These are phyloP conservation scores for Sebastes itinus DNA, from an alignment of 2,797 vertebrate species.

Conservation along the genomic window DNA sequence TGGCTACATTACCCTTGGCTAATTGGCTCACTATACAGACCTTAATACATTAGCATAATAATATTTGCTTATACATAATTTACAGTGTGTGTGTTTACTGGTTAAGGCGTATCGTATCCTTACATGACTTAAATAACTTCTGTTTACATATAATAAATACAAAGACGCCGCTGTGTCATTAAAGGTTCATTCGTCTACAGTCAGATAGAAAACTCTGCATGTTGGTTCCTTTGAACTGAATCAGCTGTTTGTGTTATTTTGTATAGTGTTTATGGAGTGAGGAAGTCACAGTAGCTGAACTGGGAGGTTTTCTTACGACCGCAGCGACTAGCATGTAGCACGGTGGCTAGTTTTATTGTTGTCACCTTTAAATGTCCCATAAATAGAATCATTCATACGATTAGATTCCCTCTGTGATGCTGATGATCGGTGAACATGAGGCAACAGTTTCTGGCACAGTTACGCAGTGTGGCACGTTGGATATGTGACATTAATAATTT, in stretches of 20 bases:
- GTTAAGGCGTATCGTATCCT: conserved; percentile 79
- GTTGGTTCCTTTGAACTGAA: neutral
- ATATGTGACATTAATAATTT: neutral
- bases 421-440: conserved; percentile 33
- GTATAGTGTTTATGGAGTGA: neutral
- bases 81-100: conserved; percentile 68
- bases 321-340: neutral
- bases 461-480: neutral
- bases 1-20: conserved; percentile 59
- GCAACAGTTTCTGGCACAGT: conserved; percentile 5
- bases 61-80: conserved; percentile 52
- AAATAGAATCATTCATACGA: conserved; percentile 9
- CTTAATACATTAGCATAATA: conserved; percentile 60
- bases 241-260: neutral
- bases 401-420: neutral
- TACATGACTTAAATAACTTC: conserved; percentile 69
- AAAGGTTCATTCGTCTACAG: conserved; percentile 17
- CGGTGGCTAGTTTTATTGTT: neutral
- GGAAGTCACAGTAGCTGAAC: neutral
- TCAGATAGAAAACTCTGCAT: no score
- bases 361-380: conserved; percentile 20
- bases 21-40: conserved; percentile 54
- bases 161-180: conserved; percentile 31
- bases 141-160: conserved; percentile 63
- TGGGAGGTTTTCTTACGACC: neutral